Conservation (phyloP, 2,113 vertebrate genomes). For the Tragelaphus scriptus region DNA sequence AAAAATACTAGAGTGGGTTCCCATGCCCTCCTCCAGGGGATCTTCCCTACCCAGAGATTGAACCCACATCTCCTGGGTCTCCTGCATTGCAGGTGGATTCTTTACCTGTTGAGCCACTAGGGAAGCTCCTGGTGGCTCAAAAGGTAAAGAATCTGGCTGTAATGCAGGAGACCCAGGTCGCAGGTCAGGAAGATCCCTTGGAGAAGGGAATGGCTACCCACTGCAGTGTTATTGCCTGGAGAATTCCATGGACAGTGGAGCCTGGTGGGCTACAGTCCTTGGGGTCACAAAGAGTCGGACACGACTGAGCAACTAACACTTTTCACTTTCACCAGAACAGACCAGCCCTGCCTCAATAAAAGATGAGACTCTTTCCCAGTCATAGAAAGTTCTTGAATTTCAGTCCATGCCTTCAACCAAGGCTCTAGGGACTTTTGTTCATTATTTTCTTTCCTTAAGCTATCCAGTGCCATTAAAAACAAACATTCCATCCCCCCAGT, state of each 20-base stretch:
- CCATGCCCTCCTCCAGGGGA: not conserved
- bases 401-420: not conserved
- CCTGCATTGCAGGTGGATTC: not conserved
- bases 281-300: not conserved
- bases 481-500: not conserved
- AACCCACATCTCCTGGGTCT: not conserved
- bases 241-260: not conserved
- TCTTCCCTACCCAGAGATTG: not conserved
- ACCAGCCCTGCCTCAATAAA: not conserved
- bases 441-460: conserved; percentile 32
- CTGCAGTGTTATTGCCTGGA: not conserved
- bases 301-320: not conserved
- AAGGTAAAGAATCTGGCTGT: not conserved
- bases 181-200: not conserved
- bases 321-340: not conserved
- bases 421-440: not conserved
- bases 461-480: not conserved
- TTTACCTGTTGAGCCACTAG: not conserved
- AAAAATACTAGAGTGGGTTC: not conserved
- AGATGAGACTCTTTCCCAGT: not conserved
- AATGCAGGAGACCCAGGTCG: not conserved
- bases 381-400: not conserved
- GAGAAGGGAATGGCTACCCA: not conserved
- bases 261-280: not conserved
- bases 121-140: not conserved